Base-by-base conservation (phyloP, 2,113 vertebrate species). In the Ophthalmolycus amberensis region DNA sequence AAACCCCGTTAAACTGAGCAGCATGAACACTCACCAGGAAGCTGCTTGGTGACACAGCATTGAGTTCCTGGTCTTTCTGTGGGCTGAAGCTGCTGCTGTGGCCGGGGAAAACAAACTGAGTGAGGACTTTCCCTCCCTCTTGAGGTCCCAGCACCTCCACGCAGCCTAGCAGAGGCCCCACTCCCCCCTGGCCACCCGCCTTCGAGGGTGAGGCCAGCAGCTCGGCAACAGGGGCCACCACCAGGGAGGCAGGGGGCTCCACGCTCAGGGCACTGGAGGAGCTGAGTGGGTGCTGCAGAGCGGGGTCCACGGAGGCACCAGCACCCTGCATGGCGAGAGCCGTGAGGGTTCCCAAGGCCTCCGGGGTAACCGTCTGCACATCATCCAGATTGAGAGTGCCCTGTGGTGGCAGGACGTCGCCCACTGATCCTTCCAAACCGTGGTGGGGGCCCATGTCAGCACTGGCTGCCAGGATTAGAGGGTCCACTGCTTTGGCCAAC, bases 381-480 rank as follows among this genome's bases (percentile, higher is more conserved):
- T 98, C 96, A 20, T 99, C 97, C 83, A 97, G 64, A 66, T 95
- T 94, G 75, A 98, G 95, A 80, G 95, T 94, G 78, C 95, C 95
- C 80, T 96, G 97, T 62, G 97, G 97, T 75, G 96, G 97, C 22
- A 99, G 91, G 64, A 97, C 96, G 0, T 96, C 90, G 0, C 81
- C 88, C 15, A 97, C 95, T 44, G 96, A 93, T 68, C 95, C 94
- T 72, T 98, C 97, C 88, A 97, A 90, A 77, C 95, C 92, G 1
- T 96, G 94, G 0, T 96, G 95, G 0, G 95, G 86, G 54, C 80
- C 84, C 58, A 97, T 94, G 64, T 98, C 97, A 0, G 91, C 88
- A 50, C 95, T 93, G 0, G 96, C 87, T 74, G 97, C 95, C 81
- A 99, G 91, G 38, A 98, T 96, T 34, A 99, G 95, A 0, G 98